Conservation (phyloP, 2,113 vertebrate genomes). For the Odocoileus virginianus region DNA sequence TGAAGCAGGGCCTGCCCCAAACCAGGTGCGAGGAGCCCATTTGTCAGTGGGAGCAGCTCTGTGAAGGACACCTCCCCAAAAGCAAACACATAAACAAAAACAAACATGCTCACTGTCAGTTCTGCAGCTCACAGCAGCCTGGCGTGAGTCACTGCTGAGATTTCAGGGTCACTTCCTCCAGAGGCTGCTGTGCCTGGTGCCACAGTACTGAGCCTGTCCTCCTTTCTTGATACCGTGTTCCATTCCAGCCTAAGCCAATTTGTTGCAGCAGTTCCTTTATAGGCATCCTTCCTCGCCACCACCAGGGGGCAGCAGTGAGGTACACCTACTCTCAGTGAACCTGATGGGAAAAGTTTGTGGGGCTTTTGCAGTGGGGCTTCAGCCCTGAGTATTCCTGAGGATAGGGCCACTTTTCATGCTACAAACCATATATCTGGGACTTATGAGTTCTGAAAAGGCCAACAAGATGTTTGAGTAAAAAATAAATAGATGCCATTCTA, state of each 20-base stretch:
- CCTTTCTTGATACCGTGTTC: neutral
- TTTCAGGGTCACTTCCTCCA: neutral
- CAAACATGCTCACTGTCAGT: neutral
- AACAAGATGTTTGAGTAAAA: neutral
- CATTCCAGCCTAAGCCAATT: neutral
- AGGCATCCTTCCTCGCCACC: neutral
- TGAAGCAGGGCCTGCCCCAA: neutral
- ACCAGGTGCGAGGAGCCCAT: neutral
- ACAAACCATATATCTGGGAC: neutral
- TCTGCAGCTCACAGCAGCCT: neutral
- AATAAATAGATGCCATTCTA: neutral
- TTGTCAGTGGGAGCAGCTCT: neutral
- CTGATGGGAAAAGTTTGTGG: neutral
- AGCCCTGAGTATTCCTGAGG: neutral
- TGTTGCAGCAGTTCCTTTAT: neutral
- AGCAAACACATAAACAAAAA: neutral
- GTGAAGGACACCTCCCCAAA: neutral
- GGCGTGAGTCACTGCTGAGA: neutral
- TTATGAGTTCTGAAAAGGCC: neutral
- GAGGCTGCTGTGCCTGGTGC: neutral
- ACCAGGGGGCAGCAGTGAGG: conserved; percentile 23
- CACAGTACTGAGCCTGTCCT: neutral
- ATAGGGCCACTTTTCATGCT: neutral
- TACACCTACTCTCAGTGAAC: accelerated
- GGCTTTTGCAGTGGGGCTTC: neutral